A percentile compares a stretch with the other conserved stretches of the same genome.
Conservation (phyloP, 2,113 vertebrate species). For the Pachyramphus minor region DNA sequence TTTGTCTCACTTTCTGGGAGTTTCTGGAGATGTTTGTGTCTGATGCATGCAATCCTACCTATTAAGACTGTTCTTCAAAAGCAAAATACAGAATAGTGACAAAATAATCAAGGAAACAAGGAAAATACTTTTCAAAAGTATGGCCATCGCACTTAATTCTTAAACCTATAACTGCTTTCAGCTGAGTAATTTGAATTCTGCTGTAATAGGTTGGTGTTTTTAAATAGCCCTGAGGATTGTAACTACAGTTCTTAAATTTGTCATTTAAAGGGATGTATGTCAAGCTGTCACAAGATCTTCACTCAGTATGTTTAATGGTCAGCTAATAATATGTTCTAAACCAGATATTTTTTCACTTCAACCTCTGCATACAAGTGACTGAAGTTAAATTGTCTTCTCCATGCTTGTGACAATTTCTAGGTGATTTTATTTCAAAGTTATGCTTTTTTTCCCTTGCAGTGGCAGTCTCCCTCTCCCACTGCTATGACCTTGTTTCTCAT, state of each 20-base stretch:
- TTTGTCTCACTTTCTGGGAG: not conserved
- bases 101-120: not conserved
- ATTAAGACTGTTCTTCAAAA: not conserved
- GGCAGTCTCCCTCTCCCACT: not conserved
- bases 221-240: not conserved
- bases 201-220: not conserved
- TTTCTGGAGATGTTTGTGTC: not conserved
- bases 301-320: not conserved
- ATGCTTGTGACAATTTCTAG: not conserved
- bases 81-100: not conserved
- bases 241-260: not conserved
- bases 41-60: not conserved
- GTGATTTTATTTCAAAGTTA: not conserved
- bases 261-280: not conserved
- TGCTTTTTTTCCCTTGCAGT: not conserved
- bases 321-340: not conserved
- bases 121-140: not conserved
- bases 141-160: not conserved
- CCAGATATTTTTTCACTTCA: not conserved
- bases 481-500: not conserved
- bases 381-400: not conserved
- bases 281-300: not conserved
- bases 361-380: not conserved
- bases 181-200: not conserved
- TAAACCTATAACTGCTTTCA: not conserved